Percentiles rank a stretch among this genome's conserved stretches.
phyloP scores from a whole-genome alignment of 2,888 invertebrate species.

The Pseudanteris insignis region DNA sequence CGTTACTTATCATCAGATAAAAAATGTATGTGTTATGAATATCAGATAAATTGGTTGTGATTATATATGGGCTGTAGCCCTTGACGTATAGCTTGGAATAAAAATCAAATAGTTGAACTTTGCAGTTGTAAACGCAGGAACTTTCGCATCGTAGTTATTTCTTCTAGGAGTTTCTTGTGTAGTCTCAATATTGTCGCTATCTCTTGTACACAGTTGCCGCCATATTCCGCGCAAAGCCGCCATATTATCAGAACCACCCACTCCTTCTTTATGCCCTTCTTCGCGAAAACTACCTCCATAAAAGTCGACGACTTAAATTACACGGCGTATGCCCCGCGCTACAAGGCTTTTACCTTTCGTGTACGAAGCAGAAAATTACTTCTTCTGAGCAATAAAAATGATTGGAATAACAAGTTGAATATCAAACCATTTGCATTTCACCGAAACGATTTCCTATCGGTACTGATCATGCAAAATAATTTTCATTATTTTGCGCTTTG shows the following conservation, averaged over 20 bases:
- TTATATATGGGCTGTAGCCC: too few species aligned
- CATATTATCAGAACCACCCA: conserved; percentile 60
- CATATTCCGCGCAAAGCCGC: conserved; percentile 61
- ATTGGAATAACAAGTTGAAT: conserved; percentile 32
- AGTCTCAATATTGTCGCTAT: conserved; percentile 62
- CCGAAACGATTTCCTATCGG: too few species aligned
- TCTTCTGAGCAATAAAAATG: conserved; percentile 35
- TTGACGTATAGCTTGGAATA: too few species aligned
- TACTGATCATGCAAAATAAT: not conserved
- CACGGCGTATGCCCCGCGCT: conserved; percentile 57
- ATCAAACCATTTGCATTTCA: too few species aligned
- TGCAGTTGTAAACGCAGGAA: too few species aligned
- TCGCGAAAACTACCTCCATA: conserved; percentile 63
- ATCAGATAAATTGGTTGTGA: too few species aligned
- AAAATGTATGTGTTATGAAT: too few species aligned
- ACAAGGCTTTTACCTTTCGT: conserved; percentile 37
- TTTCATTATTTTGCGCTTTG: too few species aligned
- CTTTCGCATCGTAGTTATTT: too few species aligned
- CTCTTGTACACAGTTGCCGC: conserved; percentile 63
- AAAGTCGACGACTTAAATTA: conserved; percentile 64
- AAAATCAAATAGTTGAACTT: too few species aligned
- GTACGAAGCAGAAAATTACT: conserved; percentile 40
- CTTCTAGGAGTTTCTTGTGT: conserved; percentile 24
- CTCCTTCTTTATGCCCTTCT: conserved; percentile 56
- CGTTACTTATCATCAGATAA: too few species aligned